Percentiles rank a stretch among this genome's conserved stretches.
phyloP scores from a whole-genome alignment of 2,113 vertebrate species.

The Progne subis region DNA sequence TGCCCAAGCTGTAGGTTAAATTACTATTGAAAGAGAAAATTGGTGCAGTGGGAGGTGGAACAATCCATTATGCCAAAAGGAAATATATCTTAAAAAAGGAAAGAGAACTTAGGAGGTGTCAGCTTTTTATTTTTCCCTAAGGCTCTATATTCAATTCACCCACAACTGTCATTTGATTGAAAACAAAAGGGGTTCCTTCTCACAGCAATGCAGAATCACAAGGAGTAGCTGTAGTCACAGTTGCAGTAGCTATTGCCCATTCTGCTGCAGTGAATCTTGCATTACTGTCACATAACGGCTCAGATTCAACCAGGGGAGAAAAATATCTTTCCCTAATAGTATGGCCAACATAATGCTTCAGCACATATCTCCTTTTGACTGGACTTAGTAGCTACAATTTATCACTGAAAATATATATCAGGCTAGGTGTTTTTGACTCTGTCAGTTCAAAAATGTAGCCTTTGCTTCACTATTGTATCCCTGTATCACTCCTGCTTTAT shows the following conservation, averaged over 20 bases:
- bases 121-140: not conserved
- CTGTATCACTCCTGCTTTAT: not conserved
- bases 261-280: not conserved
- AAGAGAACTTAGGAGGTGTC: not conserved
- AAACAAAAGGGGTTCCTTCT: not conserved
- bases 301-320: not conserved
- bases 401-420: not conserved
- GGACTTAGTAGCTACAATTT: not conserved
- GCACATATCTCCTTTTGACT: not conserved
- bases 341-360: not conserved
- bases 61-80: not conserved
- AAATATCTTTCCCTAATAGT: not conserved
- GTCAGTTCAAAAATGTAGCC: not conserved
- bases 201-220: not conserved
- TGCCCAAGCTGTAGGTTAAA: not conserved
- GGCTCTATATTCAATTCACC: not conserved
- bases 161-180: not conserved
- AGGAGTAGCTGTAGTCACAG: not conserved
- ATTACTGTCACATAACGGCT: accelerated
- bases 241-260: not conserved
- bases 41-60: not conserved
- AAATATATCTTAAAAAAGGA: not conserved
- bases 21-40: not conserved
- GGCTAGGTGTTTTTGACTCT: not conserved
- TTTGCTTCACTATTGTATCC: not conserved